A percentile compares a stretch with the other conserved stretches of the same genome.
Evolutionary conservation across 2,797 vertebrate species (phyloP).

Genomic region (Cheirogaleus major): DNA sequence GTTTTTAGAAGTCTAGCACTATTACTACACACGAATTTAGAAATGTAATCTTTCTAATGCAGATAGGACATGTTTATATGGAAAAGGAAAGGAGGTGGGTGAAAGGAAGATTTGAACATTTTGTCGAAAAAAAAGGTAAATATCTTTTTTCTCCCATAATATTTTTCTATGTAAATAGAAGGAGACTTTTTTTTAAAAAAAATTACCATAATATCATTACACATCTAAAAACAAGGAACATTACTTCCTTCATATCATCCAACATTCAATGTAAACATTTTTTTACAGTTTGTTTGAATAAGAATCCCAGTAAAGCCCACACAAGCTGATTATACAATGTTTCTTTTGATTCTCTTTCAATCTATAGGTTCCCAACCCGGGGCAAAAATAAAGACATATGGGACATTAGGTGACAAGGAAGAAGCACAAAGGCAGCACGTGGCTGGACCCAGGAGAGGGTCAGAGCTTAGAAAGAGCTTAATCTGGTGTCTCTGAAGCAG

Average conservation of each 20-base stretch:
- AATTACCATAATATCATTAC: neutral
- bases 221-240: neutral
- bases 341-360: neutral
- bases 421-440: accelerated
- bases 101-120: neutral
- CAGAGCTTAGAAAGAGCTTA: neutral
- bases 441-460: accelerated
- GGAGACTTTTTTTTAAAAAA: neutral
- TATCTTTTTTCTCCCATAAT: neutral
- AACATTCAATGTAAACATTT: neutral
- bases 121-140: neutral
- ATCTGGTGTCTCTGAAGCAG: neutral
- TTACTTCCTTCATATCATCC: neutral
- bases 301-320: neutral
- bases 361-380: neutral
- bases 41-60: neutral
- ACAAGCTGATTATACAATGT: neutral
- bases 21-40: neutral
- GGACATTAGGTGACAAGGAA: neutral
- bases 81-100: neutral
- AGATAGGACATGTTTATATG: neutral
- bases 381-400: neutral
- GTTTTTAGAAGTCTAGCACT: neutral
- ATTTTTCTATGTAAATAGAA: neutral
- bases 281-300: neutral